Evolutionary conservation across 2,113 vertebrate genomes (phyloP).

Genomic region (Cheirogaleus medius): DNA sequence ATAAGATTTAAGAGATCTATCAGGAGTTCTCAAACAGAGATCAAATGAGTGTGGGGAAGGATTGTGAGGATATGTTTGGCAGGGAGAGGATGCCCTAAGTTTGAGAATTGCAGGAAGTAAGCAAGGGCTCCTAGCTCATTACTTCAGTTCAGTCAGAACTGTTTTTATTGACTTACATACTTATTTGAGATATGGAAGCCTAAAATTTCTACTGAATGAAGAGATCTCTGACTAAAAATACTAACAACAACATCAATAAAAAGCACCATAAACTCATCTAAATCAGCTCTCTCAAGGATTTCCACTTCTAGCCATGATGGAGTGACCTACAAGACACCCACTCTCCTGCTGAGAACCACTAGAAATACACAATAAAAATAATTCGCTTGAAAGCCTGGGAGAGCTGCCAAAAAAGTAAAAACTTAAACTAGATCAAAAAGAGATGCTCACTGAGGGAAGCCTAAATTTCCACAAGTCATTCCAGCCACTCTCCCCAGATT

Average conservation of each 20-base stretch:
- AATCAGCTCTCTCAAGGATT: background rate
- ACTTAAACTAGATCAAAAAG: background rate
- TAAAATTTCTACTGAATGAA: background rate
- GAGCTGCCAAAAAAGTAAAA: background rate
- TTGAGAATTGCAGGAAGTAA: background rate
- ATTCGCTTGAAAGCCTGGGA: background rate
- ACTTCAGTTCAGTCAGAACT: background rate
- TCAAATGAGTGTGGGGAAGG: background rate
- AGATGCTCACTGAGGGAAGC: background rate
- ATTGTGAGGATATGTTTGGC: background rate
- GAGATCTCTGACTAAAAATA: background rate
- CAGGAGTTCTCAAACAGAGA: background rate
- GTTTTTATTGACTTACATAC: background rate
- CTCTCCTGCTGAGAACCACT: background rate
- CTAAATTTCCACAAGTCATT: background rate
- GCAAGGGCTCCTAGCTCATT: background rate
- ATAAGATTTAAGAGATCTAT: background rate
- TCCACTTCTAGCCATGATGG: background rate
- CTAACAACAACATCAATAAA: background rate
- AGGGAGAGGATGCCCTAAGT: background rate
- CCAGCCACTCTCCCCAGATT: background rate
- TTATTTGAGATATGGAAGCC: background rate
- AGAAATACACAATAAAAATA: background rate
- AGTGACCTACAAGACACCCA: background rate
- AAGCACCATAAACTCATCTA: background rate